Base-by-base conservation (phyloP, 2,113 vertebrate genomes). In the Hippocampus barbouri region DNA sequence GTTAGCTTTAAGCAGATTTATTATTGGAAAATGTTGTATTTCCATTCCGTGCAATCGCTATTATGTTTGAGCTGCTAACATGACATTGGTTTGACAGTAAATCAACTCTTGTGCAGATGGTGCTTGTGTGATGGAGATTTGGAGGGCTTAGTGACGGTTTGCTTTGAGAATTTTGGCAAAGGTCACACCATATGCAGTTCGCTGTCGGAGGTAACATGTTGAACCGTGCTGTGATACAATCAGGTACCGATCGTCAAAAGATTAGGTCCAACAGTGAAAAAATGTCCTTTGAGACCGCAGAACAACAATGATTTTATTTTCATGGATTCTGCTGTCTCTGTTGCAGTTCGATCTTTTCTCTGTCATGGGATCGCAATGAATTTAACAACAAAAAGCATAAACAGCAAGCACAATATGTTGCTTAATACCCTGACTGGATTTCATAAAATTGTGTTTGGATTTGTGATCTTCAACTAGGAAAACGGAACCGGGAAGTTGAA, bases 1-100 rank as follows among this genome's bases (percentile, higher is more conserved):
- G 73, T 78, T 82, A 66, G 75, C 66, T 84, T 81, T 79, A 85
- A 86, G 69, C 66, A 70, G 77, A 85, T 87, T 84, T 90, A 79
- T 86, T 88, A 73, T 87, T 82, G 73, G 84, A 73, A 84, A 71
- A 84, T 81, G 71, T 85, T 88, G 81, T 80, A 70, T 79, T 79
- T 80, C 49, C 77, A 82, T 79, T 81, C 83, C 66, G 70, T 85
- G 72, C 81, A 80, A 60, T 72, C 75, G 79, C 75, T 79, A 38
- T 38, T 38, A 80, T 76, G 67, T 79, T 68, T 71, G 69, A 86
- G 68, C 82, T 72, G 79, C 77, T 77, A 80, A 81, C 54, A 41
- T 83, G 74, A 78, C 69, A 53, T 75, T 73, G 76, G 64, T 81
- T 83, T 88, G 86, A 78, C 78, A 74, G 75, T 83, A 82, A 86